Base-by-base conservation (phyloP, 2,888 invertebrate species). In the Pachliopta kotzebuea region DNA sequence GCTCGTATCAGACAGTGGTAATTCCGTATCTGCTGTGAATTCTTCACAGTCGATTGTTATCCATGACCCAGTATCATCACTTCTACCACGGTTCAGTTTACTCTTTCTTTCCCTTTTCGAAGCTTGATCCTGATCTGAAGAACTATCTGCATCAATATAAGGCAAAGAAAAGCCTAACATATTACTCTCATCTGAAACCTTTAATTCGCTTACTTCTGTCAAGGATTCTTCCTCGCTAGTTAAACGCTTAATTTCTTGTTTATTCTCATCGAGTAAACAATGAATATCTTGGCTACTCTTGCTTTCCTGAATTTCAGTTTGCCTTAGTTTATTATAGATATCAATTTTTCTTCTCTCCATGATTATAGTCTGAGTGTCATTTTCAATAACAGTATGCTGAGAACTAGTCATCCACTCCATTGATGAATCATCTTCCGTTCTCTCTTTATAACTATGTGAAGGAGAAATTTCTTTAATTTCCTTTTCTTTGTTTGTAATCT, bases 31-130 rank as follows among this genome's bases (percentile, higher is more conserved):
- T 20, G 93, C 93, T n/a, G 93, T 93, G 70, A 90, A 93, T 74
- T 95, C 95, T 69, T 95, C 95, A 76, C 94, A 94, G 72, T 95
- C 95, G 3, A 93, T 93, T 0, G 95, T 94, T 70, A 94, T 90
- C 93, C 94, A 95, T 1, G 95, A 95, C 1, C 93, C 93, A 0
- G 95, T 94, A 75, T 95, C 95, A 77, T 95, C 95, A 71, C 95
- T 95, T 72, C 90, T 88, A 67, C 93, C 94, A 4, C 94, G 92
- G 45, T 73, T 71, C 14, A 89, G 71, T 67, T 79, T 85, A 0
- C 70, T 67, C 67, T 79, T 82, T 56, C 78, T 77, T 21, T 81
- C 78, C 67, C 74, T 80, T 71, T 73, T 86, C 11, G 84, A 84
- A 61, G 72, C 77, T 68, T 86, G 88, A 67, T 90, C 90, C 76